Evolutionary conservation across 2,113 vertebrate species (phyloP), one percentile per base, ranked within the genome.

Genomic region (Probosciger aterrimus): DNA sequence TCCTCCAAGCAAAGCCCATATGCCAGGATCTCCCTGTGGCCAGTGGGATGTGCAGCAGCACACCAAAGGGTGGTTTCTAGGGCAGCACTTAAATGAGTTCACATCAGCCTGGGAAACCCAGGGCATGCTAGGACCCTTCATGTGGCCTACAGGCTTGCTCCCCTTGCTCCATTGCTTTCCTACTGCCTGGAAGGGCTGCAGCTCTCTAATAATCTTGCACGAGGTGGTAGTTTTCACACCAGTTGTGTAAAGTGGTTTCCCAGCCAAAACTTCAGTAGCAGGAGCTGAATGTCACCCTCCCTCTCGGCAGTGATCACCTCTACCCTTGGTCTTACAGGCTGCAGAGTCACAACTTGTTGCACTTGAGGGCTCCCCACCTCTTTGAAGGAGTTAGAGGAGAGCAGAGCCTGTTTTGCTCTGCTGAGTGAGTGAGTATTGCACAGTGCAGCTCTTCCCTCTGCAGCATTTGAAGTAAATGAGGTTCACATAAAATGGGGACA

Each of bases 351-450:
- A 44, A 1, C 28, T 67, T 39, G 43, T 6, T 8, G 44, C 9
- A 3, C 33, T 12, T 15, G 1, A 60, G 44, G 52, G n/a, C 10
- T 76, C 28, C 43, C 7, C 28, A 5, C 4, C 28, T 33, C 30
- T 63, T 82, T 63, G 37, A 24, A 47, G n/a, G 30, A 41, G 47
- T 47, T 17, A 0, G 0, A 1, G 50, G 46, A n/a, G 8, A 8
- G 19, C 70, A 52, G 70, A 43, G 44, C 14, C 11, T 10, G 27
- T 5, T 30, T 24, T 19, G 57, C 57, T 41, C 41, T 41, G 57
- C 57, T 19, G 3, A 19, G 19, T 24, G 57, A 24, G 12, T 19
- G 41, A 65, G 22, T 41, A 4, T 19, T 19, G 33, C 46, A 37
- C 0, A 4, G 52, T 78, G 59, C 46, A 37, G 69, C 22, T 84